Evolutionary conservation across 2,888 invertebrate species (phyloP).

Genomic region (Volucella inanis): DNA sequence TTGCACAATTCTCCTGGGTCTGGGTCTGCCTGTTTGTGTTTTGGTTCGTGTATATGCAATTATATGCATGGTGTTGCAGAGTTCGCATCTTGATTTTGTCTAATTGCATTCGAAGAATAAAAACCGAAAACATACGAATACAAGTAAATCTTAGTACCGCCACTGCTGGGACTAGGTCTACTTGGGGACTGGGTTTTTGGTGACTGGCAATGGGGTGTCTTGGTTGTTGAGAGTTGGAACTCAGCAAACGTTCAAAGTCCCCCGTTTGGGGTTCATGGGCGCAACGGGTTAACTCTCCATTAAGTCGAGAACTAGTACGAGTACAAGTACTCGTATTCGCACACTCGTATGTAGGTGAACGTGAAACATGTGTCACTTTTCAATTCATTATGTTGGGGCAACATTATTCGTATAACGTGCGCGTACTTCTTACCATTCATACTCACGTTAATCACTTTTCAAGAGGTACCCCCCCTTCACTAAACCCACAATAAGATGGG

Average conservation of each 20-base stretch:
- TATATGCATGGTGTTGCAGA: constrained; percentile 55
- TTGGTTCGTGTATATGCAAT: constrained; percentile 69
- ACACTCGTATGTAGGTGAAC: not conserved
- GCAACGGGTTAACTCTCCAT: constrained; percentile 42
- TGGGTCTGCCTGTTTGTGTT: constrained; percentile 12
- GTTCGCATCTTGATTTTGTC: constrained; percentile 71
- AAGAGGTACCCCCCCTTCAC: too few species aligned
- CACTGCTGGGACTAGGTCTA: too few species aligned
- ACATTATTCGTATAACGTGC: constrained; percentile 5
- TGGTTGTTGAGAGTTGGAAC: too few species aligned
- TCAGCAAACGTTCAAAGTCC: constrained; percentile 45
- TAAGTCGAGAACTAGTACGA: not conserved
- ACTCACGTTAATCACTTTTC: constrained; percentile 68
- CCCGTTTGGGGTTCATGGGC: constrained; percentile 71
- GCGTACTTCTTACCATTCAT: constrained; percentile 21
- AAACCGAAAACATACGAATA: not conserved
- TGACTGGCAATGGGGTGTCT: too few species aligned
- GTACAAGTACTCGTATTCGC: not conserved
- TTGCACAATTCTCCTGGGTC: constrained; percentile 53
- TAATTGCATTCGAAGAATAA: constrained; percentile 66
- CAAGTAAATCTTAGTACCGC: not conserved
- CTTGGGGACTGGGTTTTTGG: too few species aligned
- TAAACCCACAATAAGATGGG: too few species aligned
- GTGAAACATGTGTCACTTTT: constrained; percentile 63
- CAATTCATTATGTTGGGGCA: constrained; percentile 51